Percentiles rank a stretch among this genome's conserved stretches.
Conservation (phyloP, 2,888 invertebrate genomes). For the Limenitis camilla region DNA sequence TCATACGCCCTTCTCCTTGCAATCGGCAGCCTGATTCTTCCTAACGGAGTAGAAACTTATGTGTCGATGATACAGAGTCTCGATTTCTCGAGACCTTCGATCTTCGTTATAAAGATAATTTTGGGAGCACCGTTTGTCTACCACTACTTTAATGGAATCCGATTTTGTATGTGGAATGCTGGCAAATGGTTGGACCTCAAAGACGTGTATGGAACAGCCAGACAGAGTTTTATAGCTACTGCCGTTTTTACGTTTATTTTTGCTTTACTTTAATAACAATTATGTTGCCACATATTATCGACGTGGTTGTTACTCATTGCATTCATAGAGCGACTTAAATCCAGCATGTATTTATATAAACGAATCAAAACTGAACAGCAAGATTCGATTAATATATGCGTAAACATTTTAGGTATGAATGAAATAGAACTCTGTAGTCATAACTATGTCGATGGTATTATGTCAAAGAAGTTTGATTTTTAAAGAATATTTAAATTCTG, state of each 20-base stretch:
- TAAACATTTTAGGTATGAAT: no score
- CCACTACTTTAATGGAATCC: constrained; percentile 52
- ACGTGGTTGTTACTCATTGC: neutral
- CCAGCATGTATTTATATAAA: no score
- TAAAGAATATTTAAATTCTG: no score
- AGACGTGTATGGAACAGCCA: constrained; percentile 36
- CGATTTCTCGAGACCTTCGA: constrained; percentile 32
- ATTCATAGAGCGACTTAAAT: neutral
- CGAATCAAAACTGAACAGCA: no score
- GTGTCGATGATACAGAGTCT: constrained; percentile 53
- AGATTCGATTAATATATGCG: no score
- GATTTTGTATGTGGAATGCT: constrained; percentile 47
- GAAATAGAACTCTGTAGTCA: no score
- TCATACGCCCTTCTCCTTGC: constrained; percentile 40
- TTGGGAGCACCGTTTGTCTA: constrained; percentile 45
- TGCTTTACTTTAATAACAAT: constrained; percentile 27
- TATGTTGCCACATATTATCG: neutral
- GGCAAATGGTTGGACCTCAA: constrained; percentile 37
- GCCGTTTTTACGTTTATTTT: constrained; percentile 30
- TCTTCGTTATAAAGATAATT: constrained; percentile 41
- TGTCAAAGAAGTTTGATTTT: no score
- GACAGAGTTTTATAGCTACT: constrained; percentile 31
- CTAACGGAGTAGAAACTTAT: constrained; percentile 52
- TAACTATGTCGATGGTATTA: no score
- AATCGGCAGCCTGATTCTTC: constrained; percentile 42